These are phyloP conservation scores for Drosophila anomelani DNA, from an alignment of 2,888 invertebrate species.

Conservation along the genomic window DNA sequence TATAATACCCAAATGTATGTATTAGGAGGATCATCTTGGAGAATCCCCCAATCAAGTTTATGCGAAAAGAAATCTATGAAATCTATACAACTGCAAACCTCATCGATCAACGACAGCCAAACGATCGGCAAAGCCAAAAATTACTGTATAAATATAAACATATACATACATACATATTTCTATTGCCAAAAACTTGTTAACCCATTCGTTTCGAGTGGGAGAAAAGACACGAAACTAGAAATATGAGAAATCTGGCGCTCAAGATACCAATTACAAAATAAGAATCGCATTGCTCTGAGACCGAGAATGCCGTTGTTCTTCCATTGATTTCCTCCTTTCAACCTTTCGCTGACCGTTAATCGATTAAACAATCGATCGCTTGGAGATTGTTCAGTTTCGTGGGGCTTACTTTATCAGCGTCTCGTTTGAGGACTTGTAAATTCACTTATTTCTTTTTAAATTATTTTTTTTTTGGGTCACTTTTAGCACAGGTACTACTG, in stretches of 20 bases:
- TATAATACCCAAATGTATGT: background rate
- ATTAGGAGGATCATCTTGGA: background rate
- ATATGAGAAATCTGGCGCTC: constrained; percentile 12
- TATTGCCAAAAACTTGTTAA: constrained; percentile 37
- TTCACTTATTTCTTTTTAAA: constrained; percentile 13
- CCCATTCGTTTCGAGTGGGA: constrained; percentile 16
- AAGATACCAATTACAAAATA: background rate
- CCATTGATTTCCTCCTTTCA: constrained; percentile 69
- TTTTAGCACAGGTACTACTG: constrained; percentile 26
- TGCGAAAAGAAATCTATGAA: constrained; percentile 8
- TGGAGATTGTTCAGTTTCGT: background rate
- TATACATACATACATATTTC: background rate
- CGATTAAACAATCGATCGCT: constrained; percentile 3
- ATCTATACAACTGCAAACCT: constrained; percentile 6
- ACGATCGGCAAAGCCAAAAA: background rate
- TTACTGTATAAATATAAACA: background rate
- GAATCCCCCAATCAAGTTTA: background rate
- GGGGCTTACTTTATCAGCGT: constrained; percentile 50
- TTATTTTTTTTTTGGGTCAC: constrained; percentile 14
- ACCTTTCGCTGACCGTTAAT: constrained; percentile 18
- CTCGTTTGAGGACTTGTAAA: background rate
- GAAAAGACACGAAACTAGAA: constrained; percentile 36
- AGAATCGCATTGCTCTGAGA: background rate
- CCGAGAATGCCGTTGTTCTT: constrained; percentile 26
- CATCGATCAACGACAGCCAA: constrained; percentile 39